A percentile compares a stretch with the other conserved stretches of the same genome.
These are phyloP conservation scores for Porites divaricata DNA, from an alignment of 92 coral and sea anemone genomes.

Conservation along the genomic window DNA sequence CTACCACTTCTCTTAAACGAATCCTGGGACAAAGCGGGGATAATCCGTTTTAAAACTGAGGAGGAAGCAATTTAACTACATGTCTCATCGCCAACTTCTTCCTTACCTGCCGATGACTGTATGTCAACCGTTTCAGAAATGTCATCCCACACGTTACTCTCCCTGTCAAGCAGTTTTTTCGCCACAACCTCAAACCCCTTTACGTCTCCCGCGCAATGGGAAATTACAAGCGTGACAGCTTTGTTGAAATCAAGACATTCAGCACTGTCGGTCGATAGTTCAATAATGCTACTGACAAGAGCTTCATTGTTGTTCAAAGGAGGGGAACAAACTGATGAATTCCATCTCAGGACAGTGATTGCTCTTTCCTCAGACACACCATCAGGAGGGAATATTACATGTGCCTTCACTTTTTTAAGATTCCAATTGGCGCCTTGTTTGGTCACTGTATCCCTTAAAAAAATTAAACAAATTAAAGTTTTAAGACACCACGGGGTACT, in stretches of 20 bases:
- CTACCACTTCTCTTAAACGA: too few species aligned
- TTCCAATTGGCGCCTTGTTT: conserved; percentile 34
- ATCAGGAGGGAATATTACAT: conserved; percentile 5
- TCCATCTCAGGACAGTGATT: not conserved
- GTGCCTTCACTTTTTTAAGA: not conserved
- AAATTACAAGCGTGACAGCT: not conserved
- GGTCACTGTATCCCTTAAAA: conserved; percentile 11
- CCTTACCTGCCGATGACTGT: not conserved
- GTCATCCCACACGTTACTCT: not conserved
- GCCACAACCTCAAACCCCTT: conserved; percentile 17
- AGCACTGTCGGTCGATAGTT: conserved; percentile 7
- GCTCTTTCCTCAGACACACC: conserved; percentile 6
- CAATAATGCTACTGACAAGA: conserved; percentile 24
- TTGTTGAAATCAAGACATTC: not conserved
- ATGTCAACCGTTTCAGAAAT: not conserved
- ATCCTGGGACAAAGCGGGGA: too few species aligned
- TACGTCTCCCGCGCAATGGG: conserved; percentile 9
- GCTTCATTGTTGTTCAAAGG: conserved; percentile 3
- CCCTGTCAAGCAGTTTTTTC: conserved; percentile 3
- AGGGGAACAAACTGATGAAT: not conserved
- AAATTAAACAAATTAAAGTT: not conserved
- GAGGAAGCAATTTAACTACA: too few species aligned
- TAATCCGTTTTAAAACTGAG: too few species aligned
- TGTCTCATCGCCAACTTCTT: not conserved
- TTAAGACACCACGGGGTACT: too few species aligned